These are phyloP conservation scores for Oncorhynchus mykiss DNA, from an alignment of 2,113 vertebrate species.

Conservation along the genomic window DNA sequence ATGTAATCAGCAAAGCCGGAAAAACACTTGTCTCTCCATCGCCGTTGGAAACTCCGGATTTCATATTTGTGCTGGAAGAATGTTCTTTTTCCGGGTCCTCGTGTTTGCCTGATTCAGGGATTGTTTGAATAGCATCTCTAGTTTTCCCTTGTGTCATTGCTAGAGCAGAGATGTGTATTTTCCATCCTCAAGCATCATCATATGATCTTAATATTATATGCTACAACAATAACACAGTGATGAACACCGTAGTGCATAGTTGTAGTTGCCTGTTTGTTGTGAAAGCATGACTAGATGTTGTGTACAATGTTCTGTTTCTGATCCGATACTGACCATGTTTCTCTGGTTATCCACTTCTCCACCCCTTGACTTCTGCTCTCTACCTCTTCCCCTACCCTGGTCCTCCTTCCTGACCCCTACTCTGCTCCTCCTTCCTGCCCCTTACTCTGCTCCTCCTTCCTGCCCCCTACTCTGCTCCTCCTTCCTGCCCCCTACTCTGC, in stretches of 20 bases:
- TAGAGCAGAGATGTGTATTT: constrained; percentile 49
- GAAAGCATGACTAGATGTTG: constrained; percentile 68
- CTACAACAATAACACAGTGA: constrained; percentile 48
- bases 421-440: no score
- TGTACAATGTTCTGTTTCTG: constrained; percentile 29
- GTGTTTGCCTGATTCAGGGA: constrained; percentile 47
- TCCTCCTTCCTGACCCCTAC: no score
- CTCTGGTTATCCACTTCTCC: constrained; percentile 23
- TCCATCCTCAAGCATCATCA: constrained; percentile 50
- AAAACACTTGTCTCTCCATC: constrained; percentile 38
- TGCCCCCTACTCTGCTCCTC: no score
- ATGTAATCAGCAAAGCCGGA: constrained; percentile 49
- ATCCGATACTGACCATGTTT: constrained; percentile 59
- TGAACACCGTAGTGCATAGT: constrained; percentile 32
- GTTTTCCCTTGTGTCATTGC: constrained; percentile 68
- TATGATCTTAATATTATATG: constrained; percentile 40
- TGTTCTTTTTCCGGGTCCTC: constrained; percentile 44
- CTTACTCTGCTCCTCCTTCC: no score
- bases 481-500: no score
- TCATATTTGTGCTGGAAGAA: constrained; percentile 18
- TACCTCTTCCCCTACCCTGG: no score
- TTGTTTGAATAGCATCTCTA: constrained; percentile 68
- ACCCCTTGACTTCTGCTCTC: no score
- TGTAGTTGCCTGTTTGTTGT: constrained; percentile 47
- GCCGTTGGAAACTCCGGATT: constrained; percentile 42